Evolutionary conservation across 2,113 vertebrate genomes (phyloP).

Genomic region (Rostratula benghalensis): DNA sequence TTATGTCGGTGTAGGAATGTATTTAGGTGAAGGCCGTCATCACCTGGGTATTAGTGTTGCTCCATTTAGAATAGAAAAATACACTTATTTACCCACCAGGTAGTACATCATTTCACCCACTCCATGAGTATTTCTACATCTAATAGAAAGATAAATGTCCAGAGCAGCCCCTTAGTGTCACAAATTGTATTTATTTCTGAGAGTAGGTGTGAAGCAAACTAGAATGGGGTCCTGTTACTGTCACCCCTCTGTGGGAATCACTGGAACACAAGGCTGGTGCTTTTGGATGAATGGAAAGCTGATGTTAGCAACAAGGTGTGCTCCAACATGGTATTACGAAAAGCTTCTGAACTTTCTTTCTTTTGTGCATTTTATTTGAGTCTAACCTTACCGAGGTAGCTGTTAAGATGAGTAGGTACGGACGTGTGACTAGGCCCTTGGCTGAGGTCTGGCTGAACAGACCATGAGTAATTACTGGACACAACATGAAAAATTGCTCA

Average conservation of each 20-base stretch:
- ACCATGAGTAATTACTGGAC: background rate
- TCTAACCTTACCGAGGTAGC: background rate
- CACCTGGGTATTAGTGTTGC: background rate
- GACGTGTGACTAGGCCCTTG: background rate
- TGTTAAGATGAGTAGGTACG: background rate
- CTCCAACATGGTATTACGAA: background rate
- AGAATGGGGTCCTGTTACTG: background rate
- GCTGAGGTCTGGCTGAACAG: background rate
- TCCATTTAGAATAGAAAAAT: background rate
- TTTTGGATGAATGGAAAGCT: background rate
- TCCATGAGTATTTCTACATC: background rate
- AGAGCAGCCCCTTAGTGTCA: background rate
- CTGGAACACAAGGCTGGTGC: accelerated
- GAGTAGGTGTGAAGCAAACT: background rate
- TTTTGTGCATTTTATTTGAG: background rate
- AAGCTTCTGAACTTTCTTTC: background rate
- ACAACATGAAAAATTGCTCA: background rate
- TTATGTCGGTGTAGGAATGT: background rate
- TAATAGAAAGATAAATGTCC: background rate
- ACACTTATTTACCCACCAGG: background rate
- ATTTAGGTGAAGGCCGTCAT: background rate
- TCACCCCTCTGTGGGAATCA: background rate
- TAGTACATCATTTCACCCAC: background rate
- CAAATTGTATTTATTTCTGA: background rate
- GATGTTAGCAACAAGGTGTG: background rate